Evolutionary conservation across 2,113 vertebrate genomes (phyloP).

Genomic region (Sander vitreus): DNA sequence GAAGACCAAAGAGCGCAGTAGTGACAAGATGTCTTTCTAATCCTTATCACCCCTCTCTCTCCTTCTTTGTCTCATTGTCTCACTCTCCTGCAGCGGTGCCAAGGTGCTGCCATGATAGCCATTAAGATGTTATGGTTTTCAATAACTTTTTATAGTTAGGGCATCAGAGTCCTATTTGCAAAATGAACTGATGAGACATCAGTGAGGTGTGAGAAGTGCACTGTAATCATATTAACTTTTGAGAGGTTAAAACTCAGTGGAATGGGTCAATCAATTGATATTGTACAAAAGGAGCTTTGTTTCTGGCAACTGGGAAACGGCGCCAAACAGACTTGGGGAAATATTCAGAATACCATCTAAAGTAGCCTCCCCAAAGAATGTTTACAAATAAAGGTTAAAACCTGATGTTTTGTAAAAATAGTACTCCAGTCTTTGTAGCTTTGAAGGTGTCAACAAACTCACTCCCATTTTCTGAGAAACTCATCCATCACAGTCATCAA

Average conservation of each 20-base stretch:
- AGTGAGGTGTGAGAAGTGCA: conserved; percentile 52
- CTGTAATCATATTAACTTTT: conserved; percentile 68
- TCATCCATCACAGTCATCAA: background rate
- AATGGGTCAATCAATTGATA: conserved; percentile 42
- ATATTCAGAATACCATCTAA: conserved; percentile 12
- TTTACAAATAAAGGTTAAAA: background rate
- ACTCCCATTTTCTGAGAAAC: conserved; percentile 12
- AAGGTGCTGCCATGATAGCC: conserved; percentile 36
- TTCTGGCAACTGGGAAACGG: conserved; percentile 25
- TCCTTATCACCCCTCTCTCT: conserved; percentile 16
- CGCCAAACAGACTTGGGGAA: conserved; percentile 18
- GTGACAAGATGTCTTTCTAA: conserved; percentile 14
- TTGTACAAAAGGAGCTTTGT: background rate
- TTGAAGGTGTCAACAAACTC: background rate
- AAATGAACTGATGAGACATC: conserved; percentile 72
- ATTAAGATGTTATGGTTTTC: conserved; percentile 68
- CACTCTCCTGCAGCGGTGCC: conserved; percentile 36
- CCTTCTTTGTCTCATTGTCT: conserved; percentile 29
- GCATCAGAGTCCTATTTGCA: conserved; percentile 67
- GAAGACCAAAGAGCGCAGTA: conserved; percentile 24
- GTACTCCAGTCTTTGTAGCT: background rate
- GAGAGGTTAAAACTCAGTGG: conserved; percentile 44
- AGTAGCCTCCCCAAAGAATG: background rate
- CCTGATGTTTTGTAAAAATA: background rate
- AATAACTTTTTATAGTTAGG: conserved; percentile 74